Base-by-base conservation (phyloP, 1,140 invertebrate genomes). In the Lamellibrachia luymesi region DNA sequence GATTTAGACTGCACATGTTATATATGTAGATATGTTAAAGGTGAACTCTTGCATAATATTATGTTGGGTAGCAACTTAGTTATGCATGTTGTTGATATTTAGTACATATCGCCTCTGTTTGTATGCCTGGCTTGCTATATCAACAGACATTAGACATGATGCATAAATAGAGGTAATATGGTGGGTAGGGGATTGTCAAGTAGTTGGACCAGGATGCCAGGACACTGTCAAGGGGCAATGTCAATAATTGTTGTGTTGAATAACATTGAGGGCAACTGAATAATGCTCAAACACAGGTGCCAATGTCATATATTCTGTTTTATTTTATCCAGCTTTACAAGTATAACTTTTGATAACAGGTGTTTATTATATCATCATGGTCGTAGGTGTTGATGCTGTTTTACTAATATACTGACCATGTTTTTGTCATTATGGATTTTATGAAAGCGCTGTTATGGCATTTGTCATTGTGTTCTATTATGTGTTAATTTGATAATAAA, bases 391-490 rank as follows among this genome's bases (percentile, higher is more conserved):
- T 80, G 64, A 80, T 80, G 64, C 13, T 17, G 13, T 80, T 80
- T 80, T 80, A 80, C 64, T 80, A 80, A 80, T 80, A 80, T 80
- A 80, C 64, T 22, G 64, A 80, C 64, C 25, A 22, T 56, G 64
- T 80, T 80, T 80, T 80, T 80, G 7, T 80, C 64, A 80, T 80
- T 80, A 80, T 80, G 8, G 25, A 80, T 80, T 80, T 80, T 80
- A 80, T 80, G 64, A 80, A 10, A 80, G 64, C 64, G 13, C 64
- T 80, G 64, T 80, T 80, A 80, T 80, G 64, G 64, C 25, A 80
- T 80, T 80, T 80, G 64, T 80, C 64, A 80, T 80, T 80, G 64
- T 80, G 64, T 80, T 80, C 64, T 80, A 80, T 80, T 80, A 80
- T 2, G 8, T 80, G 64, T 80, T 80, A 22, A 80, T 80, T 80